Percentiles rank a stretch among this genome's conserved stretches.
Conservation (phyloP, 2,888 invertebrate genomes). For the Drosophila vallismaia region DNA sequence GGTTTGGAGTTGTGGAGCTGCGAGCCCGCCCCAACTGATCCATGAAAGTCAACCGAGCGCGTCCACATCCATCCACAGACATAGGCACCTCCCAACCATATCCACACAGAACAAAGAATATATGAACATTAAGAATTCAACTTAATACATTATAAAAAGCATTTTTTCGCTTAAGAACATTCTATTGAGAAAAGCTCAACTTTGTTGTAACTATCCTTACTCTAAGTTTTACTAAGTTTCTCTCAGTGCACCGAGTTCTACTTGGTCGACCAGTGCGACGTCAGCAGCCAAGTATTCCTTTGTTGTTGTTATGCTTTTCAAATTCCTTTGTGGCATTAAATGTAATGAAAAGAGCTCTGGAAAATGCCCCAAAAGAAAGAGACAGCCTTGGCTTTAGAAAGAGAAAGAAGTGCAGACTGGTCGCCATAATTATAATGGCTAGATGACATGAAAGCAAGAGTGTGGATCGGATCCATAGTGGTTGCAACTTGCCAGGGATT, state of each 20-base stretch:
- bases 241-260: constrained; percentile 56
- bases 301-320: constrained; percentile 74
- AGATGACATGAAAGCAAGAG: constrained; percentile 61
- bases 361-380: constrained; percentile 65
- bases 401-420: constrained; percentile 47
- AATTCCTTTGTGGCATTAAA: constrained; percentile 76
- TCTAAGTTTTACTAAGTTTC: neutral
- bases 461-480: constrained; percentile 16
- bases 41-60: constrained; percentile 81
- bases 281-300: constrained; percentile 36
- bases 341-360: constrained; percentile 75
- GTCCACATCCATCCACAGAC: constrained; percentile 47
- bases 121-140: neutral
- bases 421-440: constrained; percentile 73
- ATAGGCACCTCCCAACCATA: constrained; percentile 13
- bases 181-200: too few species aligned
- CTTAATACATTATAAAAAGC: neutral
- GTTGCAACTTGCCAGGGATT: constrained; percentile 11
- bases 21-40: constrained; percentile 79
- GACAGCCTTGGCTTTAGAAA: neutral
- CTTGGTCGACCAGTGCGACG: constrained; percentile 55
- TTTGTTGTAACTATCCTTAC: too few species aligned
- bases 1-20: constrained; percentile 62
- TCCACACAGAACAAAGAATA: neutral
- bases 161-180: too few species aligned